phyloP scores from a whole-genome alignment of 2,113 vertebrate genomes.

The Drymodes brunneopygia region DNA sequence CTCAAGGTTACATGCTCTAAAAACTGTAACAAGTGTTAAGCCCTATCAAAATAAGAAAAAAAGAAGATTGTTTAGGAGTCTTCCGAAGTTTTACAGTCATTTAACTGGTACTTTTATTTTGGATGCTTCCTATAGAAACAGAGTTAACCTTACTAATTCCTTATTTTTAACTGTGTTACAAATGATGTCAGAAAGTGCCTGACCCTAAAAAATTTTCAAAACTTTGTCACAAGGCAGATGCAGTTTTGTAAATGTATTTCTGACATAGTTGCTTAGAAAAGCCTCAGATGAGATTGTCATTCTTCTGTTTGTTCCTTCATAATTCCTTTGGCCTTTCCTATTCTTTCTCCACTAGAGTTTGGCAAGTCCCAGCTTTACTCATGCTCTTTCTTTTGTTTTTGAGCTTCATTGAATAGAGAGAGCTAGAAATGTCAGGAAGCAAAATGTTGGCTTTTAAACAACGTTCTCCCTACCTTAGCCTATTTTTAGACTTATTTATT shows the following conservation, averaged over 20 bases:
- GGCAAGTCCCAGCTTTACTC: neutral
- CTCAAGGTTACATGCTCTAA: neutral
- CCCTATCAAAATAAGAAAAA: neutral
- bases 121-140: neutral
- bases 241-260: neutral
- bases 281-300: neutral
- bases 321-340: neutral
- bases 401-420: neutral
- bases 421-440: conserved; percentile 1
- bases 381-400: neutral
- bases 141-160: neutral
- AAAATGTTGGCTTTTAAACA: neutral
- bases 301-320: neutral
- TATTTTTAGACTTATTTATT: neutral
- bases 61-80: neutral
- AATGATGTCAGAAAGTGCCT: neutral
- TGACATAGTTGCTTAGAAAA: neutral
- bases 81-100: neutral
- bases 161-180: neutral
- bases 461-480: neutral
- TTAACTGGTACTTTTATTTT: neutral
- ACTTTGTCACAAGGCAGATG: neutral
- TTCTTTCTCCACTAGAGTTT: neutral
- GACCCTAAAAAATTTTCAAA: neutral
- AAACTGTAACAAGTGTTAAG: neutral